Base-by-base conservation (phyloP, 2,797 vertebrate species). In the Halcyon smyrnensis region DNA sequence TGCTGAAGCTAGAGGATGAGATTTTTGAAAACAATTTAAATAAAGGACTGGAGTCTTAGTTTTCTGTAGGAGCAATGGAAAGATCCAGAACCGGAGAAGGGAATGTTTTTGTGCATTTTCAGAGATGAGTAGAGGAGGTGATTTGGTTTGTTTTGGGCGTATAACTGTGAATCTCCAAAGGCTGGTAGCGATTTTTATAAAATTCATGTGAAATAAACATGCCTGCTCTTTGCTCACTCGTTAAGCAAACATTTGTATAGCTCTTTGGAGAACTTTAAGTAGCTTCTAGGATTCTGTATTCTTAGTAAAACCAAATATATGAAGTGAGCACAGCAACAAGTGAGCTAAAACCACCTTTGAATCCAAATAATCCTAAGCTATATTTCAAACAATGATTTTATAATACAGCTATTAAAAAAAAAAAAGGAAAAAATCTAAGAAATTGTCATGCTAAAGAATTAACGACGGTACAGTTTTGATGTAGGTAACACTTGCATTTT, bases 401-500 rank as follows among this genome's bases (percentile, higher is more conserved):
- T 70, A 79, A 57, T 8, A 15, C 7, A 6, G 11, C 41, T 75
- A 10, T 30, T 50, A 19, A 8, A n/a, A 15, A 17, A 4, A 37
- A 39, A 39, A 12, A 11, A 12, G 0, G 12, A 9, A 36, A 59
- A 24, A 48, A 46, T 21, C 0, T 0, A 24, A 90, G 54, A 24
- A 76, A 24, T 24, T 8, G 3, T n/a, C 8, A 14, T 5, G 15
- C 12, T 28, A 5, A 78, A 50, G 10, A 50, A 32, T 84, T 82
- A 39, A 3, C 6, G 39, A 0, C 7, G 13, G 23, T 32, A 9
- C 17, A 8, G 0, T 51, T 56, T 30, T 0, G 3, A 5, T 16
- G 20, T 7, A 41, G 48, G 17, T 23, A n/a, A 14, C 19, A 45
- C 28, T 74, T 48, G 5, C 7, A 19, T 45, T 28, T 56, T 60